Conservation (phyloP, 92 coral and sea anemone species). For the Virgularia gustaviana region DNA sequence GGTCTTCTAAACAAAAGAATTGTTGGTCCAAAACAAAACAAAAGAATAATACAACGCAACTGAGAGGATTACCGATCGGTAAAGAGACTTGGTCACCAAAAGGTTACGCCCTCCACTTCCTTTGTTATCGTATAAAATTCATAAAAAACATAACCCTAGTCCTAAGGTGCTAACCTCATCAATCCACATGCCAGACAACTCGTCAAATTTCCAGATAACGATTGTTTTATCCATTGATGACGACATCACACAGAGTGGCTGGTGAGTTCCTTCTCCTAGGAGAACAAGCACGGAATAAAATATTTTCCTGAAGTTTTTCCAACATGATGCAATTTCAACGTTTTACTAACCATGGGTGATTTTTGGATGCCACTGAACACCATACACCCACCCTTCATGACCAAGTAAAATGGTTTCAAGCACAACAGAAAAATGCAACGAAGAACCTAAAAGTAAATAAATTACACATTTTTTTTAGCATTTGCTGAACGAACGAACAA, state of each 20-base stretch:
- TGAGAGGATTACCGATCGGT: too few species aligned
- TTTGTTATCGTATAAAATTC: too few species aligned
- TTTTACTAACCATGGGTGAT: conserved; percentile 50
- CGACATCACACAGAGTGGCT: conserved; percentile 81
- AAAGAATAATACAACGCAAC: too few species aligned
- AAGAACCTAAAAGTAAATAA: conserved; percentile 42
- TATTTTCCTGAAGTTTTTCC: neutral
- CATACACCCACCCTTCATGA: conserved; percentile 89
- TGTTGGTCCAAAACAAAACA: too few species aligned
- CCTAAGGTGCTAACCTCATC: conserved; percentile 72
- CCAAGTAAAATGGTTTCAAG: conserved; percentile 87
- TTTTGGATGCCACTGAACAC: conserved; percentile 86
- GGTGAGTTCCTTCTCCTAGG: conserved; percentile 39
- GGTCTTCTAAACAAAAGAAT: too few species aligned
- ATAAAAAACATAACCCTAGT: too few species aligned
- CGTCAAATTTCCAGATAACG: conserved; percentile 87
- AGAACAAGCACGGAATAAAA: too few species aligned
- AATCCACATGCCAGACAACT: conserved; percentile 88
- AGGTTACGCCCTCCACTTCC: too few species aligned
- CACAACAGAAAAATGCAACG: conserved; percentile 75
- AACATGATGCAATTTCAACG: neutral
- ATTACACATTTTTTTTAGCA: neutral
- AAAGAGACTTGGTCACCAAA: too few species aligned
- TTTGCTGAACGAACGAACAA: neutral
- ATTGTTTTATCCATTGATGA: conserved; percentile 92